Conservation (phyloP, 2,797 vertebrate genomes). For the Emydoidea blandingii region DNA sequence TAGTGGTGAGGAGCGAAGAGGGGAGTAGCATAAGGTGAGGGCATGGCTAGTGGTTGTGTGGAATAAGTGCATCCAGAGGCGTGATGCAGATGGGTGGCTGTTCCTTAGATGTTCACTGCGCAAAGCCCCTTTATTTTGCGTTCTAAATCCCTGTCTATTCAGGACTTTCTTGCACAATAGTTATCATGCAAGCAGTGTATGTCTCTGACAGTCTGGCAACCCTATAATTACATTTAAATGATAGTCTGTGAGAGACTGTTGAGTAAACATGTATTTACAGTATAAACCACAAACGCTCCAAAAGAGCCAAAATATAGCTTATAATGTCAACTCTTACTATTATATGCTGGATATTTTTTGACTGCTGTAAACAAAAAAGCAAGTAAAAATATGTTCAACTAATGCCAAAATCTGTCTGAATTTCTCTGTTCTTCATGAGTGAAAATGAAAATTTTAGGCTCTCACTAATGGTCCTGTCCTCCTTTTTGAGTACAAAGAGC, state of each 20-base stretch:
- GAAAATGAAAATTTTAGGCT: not conserved
- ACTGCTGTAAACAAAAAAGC: not conserved
- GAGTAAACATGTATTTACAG: slow-evolving; percentile 32
- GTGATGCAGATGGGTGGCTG: not conserved
- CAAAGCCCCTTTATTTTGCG: not conserved
- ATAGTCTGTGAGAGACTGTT: slow-evolving; percentile 19
- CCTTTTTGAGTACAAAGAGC: not conserved
- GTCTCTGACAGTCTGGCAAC: slow-evolving; percentile 20
- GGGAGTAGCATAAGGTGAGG: not conserved
- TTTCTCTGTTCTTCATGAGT: not conserved
- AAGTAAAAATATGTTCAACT: not conserved
- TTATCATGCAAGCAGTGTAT: not conserved
- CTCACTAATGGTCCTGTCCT: not conserved
- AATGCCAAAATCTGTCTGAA: not conserved
- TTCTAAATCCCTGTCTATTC: not conserved
- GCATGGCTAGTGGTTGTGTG: not conserved
- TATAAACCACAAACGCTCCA: slow-evolving; percentile 25
- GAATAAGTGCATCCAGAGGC: not conserved
- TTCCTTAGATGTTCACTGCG: not conserved
- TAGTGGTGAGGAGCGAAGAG: not conserved
- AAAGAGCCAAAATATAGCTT: not conserved
- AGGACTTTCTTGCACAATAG: not conserved
- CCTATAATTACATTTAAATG: slow-evolving; percentile 59
- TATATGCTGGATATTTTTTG: not conserved
- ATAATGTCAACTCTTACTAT: slow-evolving; percentile 7